Evolutionary conservation across 2,113 vertebrate species (phyloP).

Genomic region (Indicator indicator): DNA sequence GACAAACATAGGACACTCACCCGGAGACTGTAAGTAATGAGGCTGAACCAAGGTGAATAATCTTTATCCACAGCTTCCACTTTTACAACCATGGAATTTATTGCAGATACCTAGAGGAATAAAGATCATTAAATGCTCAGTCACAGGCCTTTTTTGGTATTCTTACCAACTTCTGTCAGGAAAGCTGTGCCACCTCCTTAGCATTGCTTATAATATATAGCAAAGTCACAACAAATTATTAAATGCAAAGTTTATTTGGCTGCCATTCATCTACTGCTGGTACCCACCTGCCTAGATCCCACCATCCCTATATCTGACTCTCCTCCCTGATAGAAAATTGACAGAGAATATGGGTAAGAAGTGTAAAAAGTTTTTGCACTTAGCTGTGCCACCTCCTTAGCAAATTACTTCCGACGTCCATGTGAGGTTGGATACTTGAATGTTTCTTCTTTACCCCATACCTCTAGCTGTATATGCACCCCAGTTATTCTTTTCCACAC

Average conservation of each 20-base stretch:
- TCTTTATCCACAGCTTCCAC: constrained; percentile 77
- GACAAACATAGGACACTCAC: constrained; percentile 33
- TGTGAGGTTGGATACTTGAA: neutral
- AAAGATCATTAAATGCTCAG: neutral
- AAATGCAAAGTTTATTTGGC: neutral
- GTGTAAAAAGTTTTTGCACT: neutral
- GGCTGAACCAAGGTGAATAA: constrained; percentile 17
- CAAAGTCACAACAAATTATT: neutral
- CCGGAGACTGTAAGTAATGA: constrained; percentile 72
- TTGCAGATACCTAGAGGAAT: constrained; percentile 38
- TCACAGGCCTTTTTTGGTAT: neutral
- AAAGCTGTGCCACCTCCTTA: neutral
- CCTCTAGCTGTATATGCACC: neutral
- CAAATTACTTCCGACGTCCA: neutral
- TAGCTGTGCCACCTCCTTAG: too few relatives aligned
- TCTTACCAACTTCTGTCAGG: neutral
- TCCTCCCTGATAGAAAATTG: neutral
- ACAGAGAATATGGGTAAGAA: neutral
- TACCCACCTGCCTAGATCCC: neutral
- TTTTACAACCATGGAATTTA: constrained; percentile 48
- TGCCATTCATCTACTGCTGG: neutral
- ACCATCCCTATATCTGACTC: neutral
- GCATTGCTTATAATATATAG: neutral
- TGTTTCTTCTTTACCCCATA: neutral
- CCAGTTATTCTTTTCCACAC: neutral